Base-by-base conservation (phyloP, 1,140 invertebrate species). In the Brachionus paranguensis region DNA sequence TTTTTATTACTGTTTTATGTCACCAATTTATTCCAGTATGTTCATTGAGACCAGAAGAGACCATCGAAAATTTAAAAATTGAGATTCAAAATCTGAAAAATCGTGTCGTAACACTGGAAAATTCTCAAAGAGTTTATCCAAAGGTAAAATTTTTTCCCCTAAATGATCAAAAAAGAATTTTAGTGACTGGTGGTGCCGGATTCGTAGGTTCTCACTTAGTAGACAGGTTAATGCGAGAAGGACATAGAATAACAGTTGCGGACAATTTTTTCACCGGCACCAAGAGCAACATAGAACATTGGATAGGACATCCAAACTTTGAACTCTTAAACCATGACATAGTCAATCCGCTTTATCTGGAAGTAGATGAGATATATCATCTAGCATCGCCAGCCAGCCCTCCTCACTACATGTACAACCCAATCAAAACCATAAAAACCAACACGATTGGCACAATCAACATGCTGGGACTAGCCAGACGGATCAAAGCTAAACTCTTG, bases 371-470 rank as follows among this genome's bases (percentile, higher is more conserved):
- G 91, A 98, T 99, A 87, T 99, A 99, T 90, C 97, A 99, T 90
- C 91, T 99, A 85, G 97, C 98, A 1, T 98, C 96, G 87, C 98
- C 97, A 37, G 98, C 98, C 3, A 97, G 95, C 86, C 98, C 98
- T 64, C 96, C 96, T 1, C 97, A 99, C 91, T 99, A 99, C 87
- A 99, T 99, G 97, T 94, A 95, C 86, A 99, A 99, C 92, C 97
- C 97, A 45, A 97, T 99, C 0, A 99, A 99, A 91, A 99, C 98
- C 20, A 96, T 99, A 83, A 99, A 99, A 89, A 99, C 97, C 1
- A 99, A 99, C 89, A 98, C 96, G 17, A 91, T 99, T 85, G 97
- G 97, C 1, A 99, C 98, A n/a, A 98, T 99, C 85, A 99, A 99
- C 91, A 95, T 99, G 92, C 91, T 99, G 85, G 94, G 94, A 79